Percentiles rank a stretch among this genome's conserved stretches.
These are phyloP conservation scores for Probosciger aterrimus DNA, from an alignment of 2,113 vertebrate species.

Conservation along the genomic window DNA sequence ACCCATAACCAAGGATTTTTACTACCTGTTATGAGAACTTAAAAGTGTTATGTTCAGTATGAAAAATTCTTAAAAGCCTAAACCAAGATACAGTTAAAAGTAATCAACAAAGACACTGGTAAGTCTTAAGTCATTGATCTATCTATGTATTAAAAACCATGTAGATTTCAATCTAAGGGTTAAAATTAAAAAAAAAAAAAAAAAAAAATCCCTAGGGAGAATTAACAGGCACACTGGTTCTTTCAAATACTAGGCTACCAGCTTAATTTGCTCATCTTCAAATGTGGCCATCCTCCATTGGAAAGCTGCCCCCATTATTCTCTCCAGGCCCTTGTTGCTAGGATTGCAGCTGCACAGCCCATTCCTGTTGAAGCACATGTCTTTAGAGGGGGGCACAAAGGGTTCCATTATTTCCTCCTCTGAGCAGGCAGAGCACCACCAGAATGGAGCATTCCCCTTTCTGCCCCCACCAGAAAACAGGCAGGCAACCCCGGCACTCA, in stretches of 20 bases:
- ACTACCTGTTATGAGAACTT: not conserved
- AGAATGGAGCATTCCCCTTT: not conserved
- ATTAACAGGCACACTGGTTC: not conserved
- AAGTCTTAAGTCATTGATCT: not conserved
- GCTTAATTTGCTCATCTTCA: slow-evolving; percentile 46
- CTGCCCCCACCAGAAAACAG: not conserved
- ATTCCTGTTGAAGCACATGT: slow-evolving; percentile 51
- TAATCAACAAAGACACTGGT: not conserved
- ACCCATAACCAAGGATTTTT: not conserved
- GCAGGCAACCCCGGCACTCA: not conserved
- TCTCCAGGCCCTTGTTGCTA: slow-evolving; percentile 65
- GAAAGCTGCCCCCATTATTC: slow-evolving; percentile 73
- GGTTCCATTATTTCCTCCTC: slow-evolving; percentile 71
- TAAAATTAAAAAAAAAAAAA: not conserved
- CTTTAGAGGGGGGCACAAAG: slow-evolving; percentile 66
- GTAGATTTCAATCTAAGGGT: not conserved
- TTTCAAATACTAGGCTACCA: not conserved
- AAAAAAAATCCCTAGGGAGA: not conserved
- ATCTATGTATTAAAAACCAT: not conserved
- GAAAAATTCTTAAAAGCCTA: not conserved
- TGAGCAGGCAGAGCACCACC: not conserved
- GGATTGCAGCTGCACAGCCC: slow-evolving; percentile 74
- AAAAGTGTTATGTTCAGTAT: not conserved
- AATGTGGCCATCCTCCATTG: slow-evolving; percentile 1
- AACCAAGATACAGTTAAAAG: not conserved